Percentiles rank a stretch among this genome's conserved stretches.
Conservation (phyloP, 2,113 vertebrate genomes). For the Engystomops pustulosus region DNA sequence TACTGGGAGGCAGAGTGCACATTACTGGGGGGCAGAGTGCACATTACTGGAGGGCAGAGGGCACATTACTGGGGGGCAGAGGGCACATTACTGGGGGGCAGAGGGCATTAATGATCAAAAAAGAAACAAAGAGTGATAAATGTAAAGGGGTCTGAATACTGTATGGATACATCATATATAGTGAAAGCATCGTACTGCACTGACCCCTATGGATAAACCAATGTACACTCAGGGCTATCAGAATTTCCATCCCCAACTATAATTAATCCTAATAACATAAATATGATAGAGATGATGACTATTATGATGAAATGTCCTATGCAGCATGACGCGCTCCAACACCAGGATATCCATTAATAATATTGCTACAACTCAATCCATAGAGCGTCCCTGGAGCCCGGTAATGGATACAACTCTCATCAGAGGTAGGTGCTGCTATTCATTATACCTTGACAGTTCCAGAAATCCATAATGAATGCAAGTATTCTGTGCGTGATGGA, state of each 20-base stretch:
- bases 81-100: no score
- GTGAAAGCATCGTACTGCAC: no score
- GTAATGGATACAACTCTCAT: conserved; percentile 12
- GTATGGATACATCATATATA: no score
- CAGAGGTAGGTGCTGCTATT: conserved; percentile 17
- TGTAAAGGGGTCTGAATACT: no score
- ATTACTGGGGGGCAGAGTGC: no score
- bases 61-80: no score
- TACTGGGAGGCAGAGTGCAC: no score
- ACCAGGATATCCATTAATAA: neutral
- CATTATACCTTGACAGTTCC: conserved; percentile 28
- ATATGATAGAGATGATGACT: no score
- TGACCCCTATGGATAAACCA: no score
- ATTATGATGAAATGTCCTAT: neutral
- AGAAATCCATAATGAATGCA: conserved; percentile 12
- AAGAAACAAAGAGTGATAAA: no score
- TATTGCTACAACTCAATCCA: neutral
- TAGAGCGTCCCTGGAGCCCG: neutral
- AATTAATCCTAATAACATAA: neutral
- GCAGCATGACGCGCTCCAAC: neutral
- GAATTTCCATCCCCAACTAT: neutral
- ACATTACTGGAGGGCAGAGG: no score
- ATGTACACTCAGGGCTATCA: neutral
- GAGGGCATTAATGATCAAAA: no score
- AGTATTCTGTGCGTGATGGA: neutral